These are phyloP conservation scores for pig (Sus scrofa) DNA, from an alignment of 2,113 vertebrate species.

Conservation along the genomic window DNA sequence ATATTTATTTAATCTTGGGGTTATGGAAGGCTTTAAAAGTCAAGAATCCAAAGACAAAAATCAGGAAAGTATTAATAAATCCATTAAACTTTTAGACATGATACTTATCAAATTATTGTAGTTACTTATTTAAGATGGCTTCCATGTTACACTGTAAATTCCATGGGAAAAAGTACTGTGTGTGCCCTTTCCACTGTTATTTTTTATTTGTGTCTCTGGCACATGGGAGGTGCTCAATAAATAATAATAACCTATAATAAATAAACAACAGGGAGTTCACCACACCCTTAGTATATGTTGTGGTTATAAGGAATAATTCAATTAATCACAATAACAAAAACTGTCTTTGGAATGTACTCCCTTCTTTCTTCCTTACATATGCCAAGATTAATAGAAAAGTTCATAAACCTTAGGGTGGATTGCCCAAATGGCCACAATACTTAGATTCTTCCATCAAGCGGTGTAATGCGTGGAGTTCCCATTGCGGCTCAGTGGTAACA, in stretches of 20 bases:
- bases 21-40: neutral
- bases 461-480: neutral
- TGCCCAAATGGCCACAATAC: neutral
- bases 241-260: constrained; percentile 31
- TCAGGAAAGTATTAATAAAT: neutral
- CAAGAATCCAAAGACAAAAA: constrained; percentile 7
- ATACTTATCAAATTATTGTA: neutral
- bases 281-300: neutral
- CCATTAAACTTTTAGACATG: neutral
- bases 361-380: constrained; percentile 82
- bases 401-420: constrained; percentile 63
- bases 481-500: no score
- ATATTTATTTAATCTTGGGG: neutral
- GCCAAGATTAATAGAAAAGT: constrained; percentile 82
- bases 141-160: constrained; percentile 3
- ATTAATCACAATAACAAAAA: constrained; percentile 77
- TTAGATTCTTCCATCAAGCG: neutral
- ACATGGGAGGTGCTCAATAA: neutral
- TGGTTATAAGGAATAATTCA: constrained; percentile 58
- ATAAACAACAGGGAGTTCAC: neutral
- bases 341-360: constrained; percentile 74
- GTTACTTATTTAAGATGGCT: constrained; percentile 23
- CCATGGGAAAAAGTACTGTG: neutral
- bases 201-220: constrained; percentile 65
- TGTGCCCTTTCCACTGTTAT: constrained; percentile 3